Evolutionary conservation across 2,797 vertebrate genomes (phyloP).

Genomic region (Syncerus caffer): DNA sequence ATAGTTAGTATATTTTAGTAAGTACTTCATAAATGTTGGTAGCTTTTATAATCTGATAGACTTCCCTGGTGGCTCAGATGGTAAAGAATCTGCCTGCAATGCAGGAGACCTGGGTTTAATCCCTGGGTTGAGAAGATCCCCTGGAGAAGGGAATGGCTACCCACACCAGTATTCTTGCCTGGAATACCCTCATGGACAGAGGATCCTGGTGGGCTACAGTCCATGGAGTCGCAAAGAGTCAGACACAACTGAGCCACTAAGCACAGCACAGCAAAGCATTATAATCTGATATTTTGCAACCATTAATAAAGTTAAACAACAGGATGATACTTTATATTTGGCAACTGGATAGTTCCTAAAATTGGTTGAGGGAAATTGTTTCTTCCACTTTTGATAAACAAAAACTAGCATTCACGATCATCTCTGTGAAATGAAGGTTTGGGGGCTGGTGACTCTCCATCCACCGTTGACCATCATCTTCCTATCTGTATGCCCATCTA

Average conservation of each 20-base stretch:
- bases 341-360: neutral
- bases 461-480: neutral
- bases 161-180: neutral
- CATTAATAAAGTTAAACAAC: neutral
- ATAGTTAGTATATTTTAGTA: neutral
- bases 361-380: neutral
- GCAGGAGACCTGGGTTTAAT: neutral
- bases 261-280: neutral
- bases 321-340: neutral
- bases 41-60: neutral
- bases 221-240: neutral
- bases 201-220: neutral
- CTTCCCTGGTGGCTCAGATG: neutral
- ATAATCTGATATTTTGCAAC: neutral
- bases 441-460: neutral
- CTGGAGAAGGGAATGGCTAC: neutral
- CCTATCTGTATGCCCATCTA: fast-evolving
- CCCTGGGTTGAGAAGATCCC: neutral
- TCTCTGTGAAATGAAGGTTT: neutral
- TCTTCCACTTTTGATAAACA: neutral
- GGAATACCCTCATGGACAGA: neutral
- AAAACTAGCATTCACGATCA: neutral
- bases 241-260: neutral
- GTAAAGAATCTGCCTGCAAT: neutral
- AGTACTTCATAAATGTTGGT: neutral